Evolutionary conservation across 2,888 invertebrate species (phyloP), one percentile per base, ranked within the genome.

Genomic region (Plagodis dolabraria): DNA sequence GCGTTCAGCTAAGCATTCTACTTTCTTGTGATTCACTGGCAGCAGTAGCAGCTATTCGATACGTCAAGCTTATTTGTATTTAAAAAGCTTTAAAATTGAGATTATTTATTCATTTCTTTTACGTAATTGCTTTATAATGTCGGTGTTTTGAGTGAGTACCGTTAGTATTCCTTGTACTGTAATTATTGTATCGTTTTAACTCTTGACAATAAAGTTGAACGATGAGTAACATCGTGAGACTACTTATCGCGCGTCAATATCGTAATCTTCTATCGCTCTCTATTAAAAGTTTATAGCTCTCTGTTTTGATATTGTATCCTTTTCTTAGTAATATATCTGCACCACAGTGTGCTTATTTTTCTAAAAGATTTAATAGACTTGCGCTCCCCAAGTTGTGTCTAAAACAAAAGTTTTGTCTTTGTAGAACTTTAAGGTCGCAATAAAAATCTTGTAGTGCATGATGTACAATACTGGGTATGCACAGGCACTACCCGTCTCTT

Each of bases 11-110:
- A 57, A 47, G 33, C 51, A 43, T 62, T 67, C 62, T 67, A 57
- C 60, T 64, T 68, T 57, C 75, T 70, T 75, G 76, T 77, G 77
- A 80, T 80, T 80, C 79, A 80, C 83, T 85, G 85, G 82, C 84
- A 83, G 74, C 79, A 80, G 83, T 85, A 85, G 82, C 84, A 83
- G 74, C 59, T 54, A 52, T 48, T 53, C 53, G 42, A 51, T 71
- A 76, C 79, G 76, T 78, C 78, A 83, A 82, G 81, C 80, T 82
- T 85, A 81, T 82, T 62, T 77, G 83, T 88, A 86, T 88, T 87
- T 82, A 74, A 81, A 67, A 86, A 88, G 88, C 88, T 89, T 92
- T 92, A 88, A 92, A 84, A 82, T 89, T 90, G 92, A 92, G 92
- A 92, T 92, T 92, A 92, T 87, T 88, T 90, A 87, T 89, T 83